Conservation (phyloP, 2,888 invertebrate genomes). For the Fissipunctia ypsillon region DNA sequence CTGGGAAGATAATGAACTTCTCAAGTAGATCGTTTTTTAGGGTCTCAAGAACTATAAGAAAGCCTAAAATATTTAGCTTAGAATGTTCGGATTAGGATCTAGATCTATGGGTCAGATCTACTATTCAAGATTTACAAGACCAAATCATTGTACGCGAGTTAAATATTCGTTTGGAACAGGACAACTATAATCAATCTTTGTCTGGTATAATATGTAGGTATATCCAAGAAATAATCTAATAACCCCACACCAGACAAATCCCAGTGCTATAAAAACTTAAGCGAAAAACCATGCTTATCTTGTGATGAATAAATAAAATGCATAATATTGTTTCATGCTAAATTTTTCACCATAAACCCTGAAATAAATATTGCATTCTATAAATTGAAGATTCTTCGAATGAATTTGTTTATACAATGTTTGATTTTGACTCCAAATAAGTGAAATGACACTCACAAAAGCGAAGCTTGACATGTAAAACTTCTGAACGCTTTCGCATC, state of each 20-base stretch:
- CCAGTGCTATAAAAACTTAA: slow-evolving; percentile 46
- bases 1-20: not conserved
- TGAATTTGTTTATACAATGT: not conserved
- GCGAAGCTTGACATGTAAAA: slow-evolving; percentile 18
- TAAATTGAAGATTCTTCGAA: slow-evolving; percentile 14
- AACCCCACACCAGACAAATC: slow-evolving; percentile 45
- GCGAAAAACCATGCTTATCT: slow-evolving; percentile 49
- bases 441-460: slow-evolving; percentile 12
- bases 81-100: not conserved
- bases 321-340: slow-evolving; percentile 28
- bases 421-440: slow-evolving; percentile 1
- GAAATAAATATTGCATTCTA: slow-evolving; percentile 1
- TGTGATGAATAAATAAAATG: slow-evolving; percentile 12
- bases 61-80: too few relatives aligned
- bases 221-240: slow-evolving; percentile 1
- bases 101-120: too few relatives aligned
- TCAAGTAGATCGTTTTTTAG: not conserved
- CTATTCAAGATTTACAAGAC: not conserved
- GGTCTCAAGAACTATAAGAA: not conserved
- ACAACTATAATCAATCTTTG: not conserved
- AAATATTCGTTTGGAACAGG: not conserved
- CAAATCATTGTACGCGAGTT: not conserved
- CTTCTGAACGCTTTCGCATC: slow-evolving; percentile 21
- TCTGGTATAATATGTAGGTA: not conserved
- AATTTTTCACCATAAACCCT: slow-evolving; percentile 15